These are phyloP conservation scores for Pygoscelis antarcticus DNA, from an alignment of 2,113 vertebrate genomes.

Conservation along the genomic window DNA sequence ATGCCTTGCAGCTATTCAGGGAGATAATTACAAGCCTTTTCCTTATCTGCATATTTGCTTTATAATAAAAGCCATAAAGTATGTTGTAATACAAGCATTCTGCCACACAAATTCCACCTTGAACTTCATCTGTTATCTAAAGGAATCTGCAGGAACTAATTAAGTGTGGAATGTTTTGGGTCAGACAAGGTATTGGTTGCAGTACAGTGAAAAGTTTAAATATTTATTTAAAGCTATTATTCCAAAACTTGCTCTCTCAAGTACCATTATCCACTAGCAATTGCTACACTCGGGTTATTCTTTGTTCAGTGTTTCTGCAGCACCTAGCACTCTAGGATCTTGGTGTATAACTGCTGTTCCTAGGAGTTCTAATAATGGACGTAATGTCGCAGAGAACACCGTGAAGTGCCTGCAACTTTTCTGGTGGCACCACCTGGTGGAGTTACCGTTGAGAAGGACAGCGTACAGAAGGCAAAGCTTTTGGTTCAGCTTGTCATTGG, in stretches of 20 bases:
- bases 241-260: not conserved
- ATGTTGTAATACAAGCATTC: conserved; percentile 58
- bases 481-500: fast-evolving
- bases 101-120: conserved; percentile 61
- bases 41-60: conserved; percentile 60
- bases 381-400: not conserved
- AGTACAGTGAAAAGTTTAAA: not conserved
- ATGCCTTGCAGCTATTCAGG: conserved; percentile 54
- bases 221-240: conserved; percentile 17
- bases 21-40: conserved; percentile 47
- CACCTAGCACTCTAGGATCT: not conserved
- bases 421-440: conserved; percentile 48
- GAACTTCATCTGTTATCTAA: conserved; percentile 51
- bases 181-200: conserved; percentile 42
- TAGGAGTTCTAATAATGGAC: not conserved
- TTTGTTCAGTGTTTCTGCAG: not conserved
- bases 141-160: conserved; percentile 62
- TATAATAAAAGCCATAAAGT: conserved; percentile 62
- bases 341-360: not conserved
- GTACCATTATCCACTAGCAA: not conserved
- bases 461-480: not conserved
- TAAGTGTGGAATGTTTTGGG: conserved; percentile 57
- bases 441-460: not conserved
- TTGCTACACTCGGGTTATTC: not conserved
- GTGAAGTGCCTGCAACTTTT: not conserved